A percentile compares a stretch with the other conserved stretches of the same genome.
Conservation (phyloP, 1,140 invertebrate species). For the Anastrepha ludens region DNA sequence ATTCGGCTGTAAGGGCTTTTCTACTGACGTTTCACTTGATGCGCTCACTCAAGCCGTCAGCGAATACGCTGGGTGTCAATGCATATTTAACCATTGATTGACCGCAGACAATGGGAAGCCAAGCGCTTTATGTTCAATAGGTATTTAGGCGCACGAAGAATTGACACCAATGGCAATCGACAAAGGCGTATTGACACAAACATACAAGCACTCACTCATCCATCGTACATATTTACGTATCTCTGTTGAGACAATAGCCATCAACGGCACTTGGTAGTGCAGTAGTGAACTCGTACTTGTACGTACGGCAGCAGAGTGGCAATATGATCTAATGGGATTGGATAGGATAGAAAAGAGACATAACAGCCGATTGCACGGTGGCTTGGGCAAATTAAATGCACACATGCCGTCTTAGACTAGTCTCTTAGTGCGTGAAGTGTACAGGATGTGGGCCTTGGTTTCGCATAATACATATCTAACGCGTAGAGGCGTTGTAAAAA, state of each 20-base stretch:
- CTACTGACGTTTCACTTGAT: not conserved
- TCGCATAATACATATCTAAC: too few species aligned
- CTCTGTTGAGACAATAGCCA: not conserved
- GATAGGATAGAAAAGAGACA: not conserved
- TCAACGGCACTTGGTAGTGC: not conserved
- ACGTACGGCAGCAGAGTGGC: not conserved
- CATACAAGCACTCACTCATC: not conserved
- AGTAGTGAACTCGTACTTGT: not conserved
- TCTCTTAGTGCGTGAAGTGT: too few species aligned
- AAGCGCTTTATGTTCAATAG: not conserved
- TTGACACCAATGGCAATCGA: slow-evolving; percentile 31
- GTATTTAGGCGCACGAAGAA: slow-evolving; percentile 31
- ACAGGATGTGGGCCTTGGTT: too few species aligned
- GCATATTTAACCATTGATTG: slow-evolving; percentile 52
- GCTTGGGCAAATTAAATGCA: not conserved
- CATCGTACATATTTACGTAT: not conserved
- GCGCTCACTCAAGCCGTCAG: not conserved
- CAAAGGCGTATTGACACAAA: slow-evolving; percentile 15
- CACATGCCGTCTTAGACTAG: too few species aligned
- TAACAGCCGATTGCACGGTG: not conserved
- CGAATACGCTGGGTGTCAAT: not conserved
- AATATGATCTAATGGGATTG: not conserved
- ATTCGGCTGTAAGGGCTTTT: not conserved
- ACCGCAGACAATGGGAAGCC: slow-evolving; percentile 29
- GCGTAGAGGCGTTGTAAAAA: too few species aligned